Base-by-base conservation (phyloP, 2,888 invertebrate genomes). In the Opisthograptis luteolata region DNA sequence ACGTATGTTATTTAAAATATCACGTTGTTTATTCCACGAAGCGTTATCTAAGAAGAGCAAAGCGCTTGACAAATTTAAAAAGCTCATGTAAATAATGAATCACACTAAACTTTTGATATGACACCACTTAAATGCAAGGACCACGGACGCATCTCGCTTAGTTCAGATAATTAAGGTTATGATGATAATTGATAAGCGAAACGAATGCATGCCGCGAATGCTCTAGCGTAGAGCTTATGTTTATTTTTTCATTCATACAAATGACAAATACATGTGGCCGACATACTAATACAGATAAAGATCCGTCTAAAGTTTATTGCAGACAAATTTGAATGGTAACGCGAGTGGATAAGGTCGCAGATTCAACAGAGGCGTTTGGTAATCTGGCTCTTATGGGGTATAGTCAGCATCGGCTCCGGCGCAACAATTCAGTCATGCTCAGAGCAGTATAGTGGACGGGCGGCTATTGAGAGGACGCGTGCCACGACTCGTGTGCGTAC, bases 221-320 rank as follows among this genome's bases (percentile, higher is more conserved):
- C 84, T 87, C 81, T 80, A 81, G 73, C 74, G 72, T 69, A 67
- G 31, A 84, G 77, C 85, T 85, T 84, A 85, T 85, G 77, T 85
- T 85, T 84, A 85, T 85, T 84, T 82, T 84, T 87, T 84, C 88
- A 89, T 89, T 89, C 89, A 88, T 86, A 78, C 75, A 76, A 80
- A 84, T 81, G 84, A 88, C 86, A 82, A 84, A 88, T 86, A 85
- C 87, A 84, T 81, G 77, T 80, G 80, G 79, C 75, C 76, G 81
- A 77, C 76, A 86, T 80, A 87, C 87, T 78, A 86, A 87, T 81
- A 85, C 85, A 84, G 84, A 85, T 83, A 86, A 81, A 74, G 62
- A 61, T 59, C 52, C 51, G 60, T 56, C 63, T 46, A 60, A 48
- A 36, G 6, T 2, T 1, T 8, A 1, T 2, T 8, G 3, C 49